Conservation (phyloP, 35 echinoderm and acorn worm genomes). For the Lytechinus variegatus region DNA sequence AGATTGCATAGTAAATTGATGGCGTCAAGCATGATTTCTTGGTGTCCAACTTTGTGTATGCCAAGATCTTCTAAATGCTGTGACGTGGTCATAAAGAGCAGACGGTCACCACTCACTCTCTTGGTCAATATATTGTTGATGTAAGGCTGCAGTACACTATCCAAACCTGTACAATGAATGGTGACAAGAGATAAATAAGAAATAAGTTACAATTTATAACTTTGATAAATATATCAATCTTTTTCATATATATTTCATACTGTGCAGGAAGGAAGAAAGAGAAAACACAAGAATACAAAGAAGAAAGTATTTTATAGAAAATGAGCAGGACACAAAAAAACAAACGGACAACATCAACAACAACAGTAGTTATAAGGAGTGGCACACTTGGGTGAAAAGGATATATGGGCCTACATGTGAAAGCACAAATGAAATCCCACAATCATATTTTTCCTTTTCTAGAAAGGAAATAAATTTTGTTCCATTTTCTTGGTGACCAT, state of each 20-base stretch:
- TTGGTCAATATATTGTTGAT: slow-evolving; percentile 59
- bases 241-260: no score
- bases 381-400: no score
- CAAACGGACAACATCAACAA: neutral
- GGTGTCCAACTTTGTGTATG: slow-evolving; percentile 82
- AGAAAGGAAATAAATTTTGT: no score
- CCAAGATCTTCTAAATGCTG: slow-evolving; percentile 73
- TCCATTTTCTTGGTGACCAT: neutral
- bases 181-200: neutral
- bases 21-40: slow-evolving; percentile 85
- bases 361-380: neutral
- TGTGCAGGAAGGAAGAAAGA: neutral
- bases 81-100: slow-evolving; percentile 64
- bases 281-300: neutral
- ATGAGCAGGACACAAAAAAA: no score
- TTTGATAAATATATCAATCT: no score
- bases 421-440: no score
- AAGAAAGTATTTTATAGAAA: neutral
- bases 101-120: slow-evolving; percentile 65
- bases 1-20: slow-evolving; percentile 66
- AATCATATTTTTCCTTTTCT: no score
- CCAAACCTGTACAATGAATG: slow-evolving; percentile 61
- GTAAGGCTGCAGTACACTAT: slow-evolving; percentile 76
- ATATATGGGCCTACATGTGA: neutral
- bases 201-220: neutral